Percentiles rank a stretch among this genome's conserved stretches.
These are phyloP conservation scores for Drosophila suboccidentalis DNA, from an alignment of 2,888 invertebrate genomes.

Conservation along the genomic window DNA sequence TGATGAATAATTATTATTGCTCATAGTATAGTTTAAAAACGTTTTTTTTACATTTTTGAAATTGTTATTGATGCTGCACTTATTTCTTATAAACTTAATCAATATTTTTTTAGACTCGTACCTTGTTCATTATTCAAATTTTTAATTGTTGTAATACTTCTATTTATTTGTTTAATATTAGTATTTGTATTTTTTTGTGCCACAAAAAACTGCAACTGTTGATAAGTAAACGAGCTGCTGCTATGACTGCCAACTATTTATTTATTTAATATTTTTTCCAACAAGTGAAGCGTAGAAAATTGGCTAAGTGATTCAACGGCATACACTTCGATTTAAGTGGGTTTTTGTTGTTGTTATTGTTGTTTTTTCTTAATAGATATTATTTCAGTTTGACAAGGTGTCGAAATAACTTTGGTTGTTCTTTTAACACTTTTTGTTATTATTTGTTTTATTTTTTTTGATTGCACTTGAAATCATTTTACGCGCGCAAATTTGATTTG, in stretches of 20 bases:
- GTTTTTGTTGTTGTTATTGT: neutral
- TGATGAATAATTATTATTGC: too few relatives aligned
- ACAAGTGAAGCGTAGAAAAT: slow-evolving; percentile 38
- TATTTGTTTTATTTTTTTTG: slow-evolving; percentile 1
- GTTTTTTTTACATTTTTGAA: too few relatives aligned
- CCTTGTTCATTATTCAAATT: neutral
- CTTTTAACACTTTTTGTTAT: neutral
- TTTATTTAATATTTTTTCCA: slow-evolving; percentile 27
- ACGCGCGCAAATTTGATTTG: slow-evolving; percentile 4
- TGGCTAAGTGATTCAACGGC: slow-evolving; percentile 30
- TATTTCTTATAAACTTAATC: too few relatives aligned
- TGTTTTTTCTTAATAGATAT: slow-evolving; percentile 3
- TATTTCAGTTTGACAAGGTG: slow-evolving; percentile 2
- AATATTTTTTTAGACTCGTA: neutral
- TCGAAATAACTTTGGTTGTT: neutral
- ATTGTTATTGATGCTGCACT: too few relatives aligned
- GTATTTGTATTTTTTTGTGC: slow-evolving; percentile 3
- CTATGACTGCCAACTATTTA: slow-evolving; percentile 30
- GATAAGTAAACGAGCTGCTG: slow-evolving; percentile 19
- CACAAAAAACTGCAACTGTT: neutral
- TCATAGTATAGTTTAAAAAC: too few relatives aligned
- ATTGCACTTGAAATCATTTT: slow-evolving; percentile 4
- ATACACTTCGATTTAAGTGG: slow-evolving; percentile 2
- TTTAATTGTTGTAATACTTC: neutral
- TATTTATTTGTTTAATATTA: slow-evolving; percentile 13